Percentiles rank a stretch among this genome's conserved stretches.
Evolutionary conservation across 2,888 invertebrate genomes (phyloP).

Genomic region (Euphydryas editha): DNA sequence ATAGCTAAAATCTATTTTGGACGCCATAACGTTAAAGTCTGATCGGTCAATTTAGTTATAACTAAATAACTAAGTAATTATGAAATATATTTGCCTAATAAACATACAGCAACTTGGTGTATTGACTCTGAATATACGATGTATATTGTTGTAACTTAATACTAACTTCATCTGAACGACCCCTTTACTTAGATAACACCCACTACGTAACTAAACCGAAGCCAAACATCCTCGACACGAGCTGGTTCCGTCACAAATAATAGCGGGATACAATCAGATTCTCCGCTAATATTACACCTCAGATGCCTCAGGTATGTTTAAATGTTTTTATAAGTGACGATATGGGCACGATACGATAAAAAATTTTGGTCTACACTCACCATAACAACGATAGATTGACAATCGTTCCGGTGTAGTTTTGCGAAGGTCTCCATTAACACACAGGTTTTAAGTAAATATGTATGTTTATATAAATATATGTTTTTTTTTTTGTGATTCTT

Average conservation of each 20-base stretch:
- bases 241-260: constrained; percentile 23
- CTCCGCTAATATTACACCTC: constrained; percentile 22
- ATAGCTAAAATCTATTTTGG: too few species aligned
- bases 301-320: constrained; percentile 15
- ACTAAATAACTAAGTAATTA: neutral
- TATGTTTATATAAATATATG: too few species aligned
- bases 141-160: neutral
- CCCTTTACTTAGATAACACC: constrained; percentile 1
- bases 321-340: constrained; percentile 8
- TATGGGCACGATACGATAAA: constrained; percentile 3
- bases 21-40: too few species aligned
- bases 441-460: too few species aligned
- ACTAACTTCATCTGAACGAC: neutral
- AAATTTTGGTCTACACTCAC: neutral
- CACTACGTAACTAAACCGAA: constrained; percentile 5
- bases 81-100: neutral
- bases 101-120: neutral
- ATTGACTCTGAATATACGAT: neutral
- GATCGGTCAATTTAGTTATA: too few species aligned
- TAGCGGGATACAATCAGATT: constrained; percentile 32
- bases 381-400: too few species aligned
- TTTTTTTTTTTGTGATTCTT: too few species aligned
- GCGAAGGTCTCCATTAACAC: too few species aligned
- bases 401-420: too few species aligned
- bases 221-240: constrained; percentile 17